These are phyloP conservation scores for Rhingia rostrata DNA, from an alignment of 2,888 invertebrate genomes.

Conservation along the genomic window DNA sequence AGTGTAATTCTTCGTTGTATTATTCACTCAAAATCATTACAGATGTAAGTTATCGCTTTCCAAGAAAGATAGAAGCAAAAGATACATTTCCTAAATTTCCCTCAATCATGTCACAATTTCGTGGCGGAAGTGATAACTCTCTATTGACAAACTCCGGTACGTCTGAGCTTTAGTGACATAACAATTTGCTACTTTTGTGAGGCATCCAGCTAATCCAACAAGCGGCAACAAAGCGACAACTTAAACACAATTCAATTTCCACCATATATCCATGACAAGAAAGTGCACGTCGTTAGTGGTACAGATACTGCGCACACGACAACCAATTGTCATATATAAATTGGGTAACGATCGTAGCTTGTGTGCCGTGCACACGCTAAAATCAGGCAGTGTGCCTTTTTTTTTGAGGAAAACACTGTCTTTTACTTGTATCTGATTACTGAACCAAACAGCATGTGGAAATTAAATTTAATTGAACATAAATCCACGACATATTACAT, in stretches of 20 bases:
- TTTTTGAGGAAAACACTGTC: neutral
- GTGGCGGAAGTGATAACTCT: neutral
- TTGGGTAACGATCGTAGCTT: neutral
- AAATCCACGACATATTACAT: neutral
- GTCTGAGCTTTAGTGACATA: neutral
- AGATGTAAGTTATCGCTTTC: too few relatives aligned
- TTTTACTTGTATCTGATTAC: neutral
- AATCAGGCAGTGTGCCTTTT: neutral
- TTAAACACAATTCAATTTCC: neutral
- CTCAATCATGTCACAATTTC: too few relatives aligned
- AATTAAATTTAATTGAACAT: slow-evolving; percentile 5
- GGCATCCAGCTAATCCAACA: neutral
- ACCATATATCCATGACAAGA: too few relatives aligned
- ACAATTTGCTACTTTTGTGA: neutral
- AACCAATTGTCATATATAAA: neutral
- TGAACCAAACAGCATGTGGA: slow-evolving; percentile 12
- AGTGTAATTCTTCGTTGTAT: too few relatives aligned
- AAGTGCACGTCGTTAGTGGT: neutral
- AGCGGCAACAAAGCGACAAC: neutral
- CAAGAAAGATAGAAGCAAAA: too few relatives aligned
- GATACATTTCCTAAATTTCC: too few relatives aligned
- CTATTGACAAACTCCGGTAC: neutral
- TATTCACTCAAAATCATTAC: too few relatives aligned
- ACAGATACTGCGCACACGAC: neutral
- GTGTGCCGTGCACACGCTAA: too few relatives aligned